phyloP scores from a whole-genome alignment of 2,113 vertebrate species.

The Tyto alba region DNA sequence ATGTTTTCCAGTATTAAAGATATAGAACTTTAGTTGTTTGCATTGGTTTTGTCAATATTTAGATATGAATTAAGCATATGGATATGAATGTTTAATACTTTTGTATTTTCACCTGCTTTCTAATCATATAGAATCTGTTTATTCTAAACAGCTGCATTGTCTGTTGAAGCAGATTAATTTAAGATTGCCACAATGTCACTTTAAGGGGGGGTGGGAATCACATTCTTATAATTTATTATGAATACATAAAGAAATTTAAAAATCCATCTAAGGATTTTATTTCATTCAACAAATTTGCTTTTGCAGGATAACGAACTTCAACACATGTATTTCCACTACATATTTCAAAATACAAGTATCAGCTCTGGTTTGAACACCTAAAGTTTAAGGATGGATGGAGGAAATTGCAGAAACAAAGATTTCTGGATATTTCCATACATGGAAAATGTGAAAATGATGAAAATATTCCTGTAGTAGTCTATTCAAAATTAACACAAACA shows the following conservation, averaged over 20 bases:
- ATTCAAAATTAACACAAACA: background rate
- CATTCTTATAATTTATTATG: background rate
- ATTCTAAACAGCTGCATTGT: background rate
- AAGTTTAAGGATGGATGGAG: background rate
- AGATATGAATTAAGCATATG: background rate
- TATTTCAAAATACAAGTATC: background rate
- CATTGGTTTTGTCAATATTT: background rate
- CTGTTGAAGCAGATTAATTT: background rate
- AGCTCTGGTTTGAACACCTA: background rate
- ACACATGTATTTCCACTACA: background rate
- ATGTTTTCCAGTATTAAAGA: background rate
- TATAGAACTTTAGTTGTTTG: background rate
- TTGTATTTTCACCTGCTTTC: background rate
- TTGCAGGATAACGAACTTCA: background rate
- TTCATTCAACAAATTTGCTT: background rate
- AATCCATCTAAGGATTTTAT: background rate
- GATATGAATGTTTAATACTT: background rate
- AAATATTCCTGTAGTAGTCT: background rate
- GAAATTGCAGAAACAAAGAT: background rate
- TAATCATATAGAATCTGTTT: background rate
- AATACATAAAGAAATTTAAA: background rate
- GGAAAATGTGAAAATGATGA: background rate
- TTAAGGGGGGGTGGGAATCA: rapidly evolving
- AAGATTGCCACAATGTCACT: background rate
- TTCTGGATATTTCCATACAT: background rate